phyloP scores from a whole-genome alignment of 2,888 invertebrate species.

The Volucella zonaria region DNA sequence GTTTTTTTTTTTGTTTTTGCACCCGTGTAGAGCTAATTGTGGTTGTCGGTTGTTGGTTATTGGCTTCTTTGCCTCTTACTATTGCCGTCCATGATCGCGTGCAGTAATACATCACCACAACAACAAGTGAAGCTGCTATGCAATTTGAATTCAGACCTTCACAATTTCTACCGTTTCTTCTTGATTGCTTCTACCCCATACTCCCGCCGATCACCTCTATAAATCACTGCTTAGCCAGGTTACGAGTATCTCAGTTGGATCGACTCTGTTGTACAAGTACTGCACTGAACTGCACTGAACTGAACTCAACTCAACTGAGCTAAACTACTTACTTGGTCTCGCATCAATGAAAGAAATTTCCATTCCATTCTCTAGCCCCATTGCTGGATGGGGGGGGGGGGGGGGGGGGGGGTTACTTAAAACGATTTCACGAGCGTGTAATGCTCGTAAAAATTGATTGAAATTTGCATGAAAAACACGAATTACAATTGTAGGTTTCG shows the following conservation, averaged over 20 bases:
- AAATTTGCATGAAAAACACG: slow-evolving; percentile 65
- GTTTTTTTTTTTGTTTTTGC: slow-evolving; percentile 62
- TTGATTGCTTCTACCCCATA: neutral
- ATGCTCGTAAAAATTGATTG: slow-evolving; percentile 51
- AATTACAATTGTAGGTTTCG: slow-evolving; percentile 5
- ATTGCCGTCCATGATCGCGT: slow-evolving; percentile 63
- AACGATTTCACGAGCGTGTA: slow-evolving; percentile 61
- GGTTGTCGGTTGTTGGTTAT: slow-evolving; percentile 35
- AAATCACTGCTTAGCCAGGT: neutral
- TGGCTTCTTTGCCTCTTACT: slow-evolving; percentile 38
- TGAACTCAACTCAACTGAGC: too few relatives aligned
- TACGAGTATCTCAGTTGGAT: slow-evolving; percentile 32
- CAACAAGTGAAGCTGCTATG: slow-evolving; percentile 33
- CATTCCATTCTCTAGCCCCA: slow-evolving; percentile 34
- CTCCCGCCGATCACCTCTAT: neutral
- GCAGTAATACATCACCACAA: slow-evolving; percentile 52
- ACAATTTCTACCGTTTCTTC: slow-evolving; percentile 50
- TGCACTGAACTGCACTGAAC: too few relatives aligned
- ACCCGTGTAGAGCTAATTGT: neutral
- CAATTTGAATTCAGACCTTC: slow-evolving; percentile 54
- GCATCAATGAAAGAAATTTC: slow-evolving; percentile 68
- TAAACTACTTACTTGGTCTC: slow-evolving; percentile 48
- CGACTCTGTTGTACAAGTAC: neutral
- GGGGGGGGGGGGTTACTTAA: too few relatives aligned
- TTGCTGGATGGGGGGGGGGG: too few relatives aligned